Conservation (phyloP, 2,888 invertebrate genomes). For the Drymonia ruficornis region DNA sequence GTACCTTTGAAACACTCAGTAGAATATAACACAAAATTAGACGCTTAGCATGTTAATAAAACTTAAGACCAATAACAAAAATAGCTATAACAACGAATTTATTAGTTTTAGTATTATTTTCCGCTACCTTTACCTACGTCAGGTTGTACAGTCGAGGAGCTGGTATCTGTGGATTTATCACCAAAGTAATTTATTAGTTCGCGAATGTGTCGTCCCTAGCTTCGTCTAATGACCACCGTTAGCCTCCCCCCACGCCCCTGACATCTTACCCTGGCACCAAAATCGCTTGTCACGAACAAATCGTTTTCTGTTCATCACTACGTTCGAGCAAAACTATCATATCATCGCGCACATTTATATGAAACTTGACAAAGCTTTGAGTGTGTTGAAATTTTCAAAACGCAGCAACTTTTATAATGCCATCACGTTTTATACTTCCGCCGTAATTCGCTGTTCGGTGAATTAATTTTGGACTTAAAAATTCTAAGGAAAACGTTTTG, state of each 20-base stretch:
- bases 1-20: neutral
- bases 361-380: conserved; percentile 49
- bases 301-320: conserved; percentile 65
- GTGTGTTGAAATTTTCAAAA: conserved; percentile 36
- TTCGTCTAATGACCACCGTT: conserved; percentile 73
- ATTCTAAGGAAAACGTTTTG: conserved; percentile 55
- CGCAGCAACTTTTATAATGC: conserved; percentile 34
- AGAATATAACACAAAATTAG: conserved; percentile 18
- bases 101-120: conserved; percentile 24
- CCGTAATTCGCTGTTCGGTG: conserved; percentile 35
- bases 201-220: conserved; percentile 80
- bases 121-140: conserved; percentile 22
- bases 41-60: conserved; percentile 30
- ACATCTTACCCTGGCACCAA: conserved; percentile 66
- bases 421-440: conserved; percentile 34
- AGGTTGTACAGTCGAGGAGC: conserved; percentile 77
- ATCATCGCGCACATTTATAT: conserved; percentile 55
- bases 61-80: conserved; percentile 19
- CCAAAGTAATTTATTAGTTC: conserved; percentile 76
- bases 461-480: conserved; percentile 23
- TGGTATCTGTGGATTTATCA: conserved; percentile 67
- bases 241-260: conserved; percentile 60
- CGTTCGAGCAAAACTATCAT: conserved; percentile 51
- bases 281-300: conserved; percentile 73
- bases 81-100: conserved; percentile 11